Conservation (phyloP, 2,797 vertebrate species). For the Poecilia wingei region DNA sequence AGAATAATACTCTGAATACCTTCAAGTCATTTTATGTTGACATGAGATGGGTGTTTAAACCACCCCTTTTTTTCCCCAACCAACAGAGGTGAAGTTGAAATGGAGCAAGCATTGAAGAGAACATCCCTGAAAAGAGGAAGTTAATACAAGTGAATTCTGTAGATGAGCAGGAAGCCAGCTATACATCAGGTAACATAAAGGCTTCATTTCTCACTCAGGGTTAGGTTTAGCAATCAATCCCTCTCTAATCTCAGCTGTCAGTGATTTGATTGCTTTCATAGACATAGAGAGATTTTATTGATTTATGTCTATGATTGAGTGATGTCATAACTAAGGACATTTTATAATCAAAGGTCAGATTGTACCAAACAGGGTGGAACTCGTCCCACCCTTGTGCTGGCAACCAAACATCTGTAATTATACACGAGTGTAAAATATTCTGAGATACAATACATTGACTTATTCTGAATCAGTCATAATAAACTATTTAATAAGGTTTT, state of each 20-base stretch:
- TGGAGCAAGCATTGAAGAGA: background rate
- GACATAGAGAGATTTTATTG: background rate
- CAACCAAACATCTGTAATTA: background rate
- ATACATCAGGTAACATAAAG: background rate
- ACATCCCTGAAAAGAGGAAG: background rate
- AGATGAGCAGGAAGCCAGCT: no score
- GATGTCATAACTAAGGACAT: background rate
- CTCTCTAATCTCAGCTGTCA: background rate
- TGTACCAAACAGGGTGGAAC: background rate
- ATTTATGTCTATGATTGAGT: background rate
- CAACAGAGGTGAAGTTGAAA: background rate
- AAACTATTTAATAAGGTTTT: no score
- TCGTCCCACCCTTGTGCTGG: no score
- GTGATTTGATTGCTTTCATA: background rate
- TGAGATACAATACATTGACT: background rate
- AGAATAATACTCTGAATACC: no score
- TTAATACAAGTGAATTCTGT: no score
- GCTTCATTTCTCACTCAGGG: background rate
- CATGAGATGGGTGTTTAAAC: background rate
- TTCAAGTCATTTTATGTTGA: background rate
- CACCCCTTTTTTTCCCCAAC: no score
- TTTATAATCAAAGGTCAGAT: background rate
- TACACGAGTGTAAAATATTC: background rate
- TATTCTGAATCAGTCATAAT: background rate
- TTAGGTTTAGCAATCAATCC: background rate